phyloP scores from a whole-genome alignment of 1,140 invertebrate genomes.

The Sinella curviseta region DNA sequence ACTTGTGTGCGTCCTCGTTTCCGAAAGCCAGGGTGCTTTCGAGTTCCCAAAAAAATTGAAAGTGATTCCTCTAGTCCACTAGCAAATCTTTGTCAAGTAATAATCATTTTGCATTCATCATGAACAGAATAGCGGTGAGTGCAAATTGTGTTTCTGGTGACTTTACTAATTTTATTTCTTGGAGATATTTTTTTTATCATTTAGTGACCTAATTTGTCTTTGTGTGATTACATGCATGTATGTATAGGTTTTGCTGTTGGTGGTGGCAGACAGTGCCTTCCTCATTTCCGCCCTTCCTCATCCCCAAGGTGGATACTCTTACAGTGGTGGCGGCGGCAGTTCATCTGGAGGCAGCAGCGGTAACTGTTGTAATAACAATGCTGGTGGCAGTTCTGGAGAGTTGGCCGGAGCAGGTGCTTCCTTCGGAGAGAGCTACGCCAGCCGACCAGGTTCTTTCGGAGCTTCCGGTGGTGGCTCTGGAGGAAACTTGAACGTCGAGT shows the following conservation, averaged over 20 bases:
- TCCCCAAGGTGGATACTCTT: constrained; percentile 17
- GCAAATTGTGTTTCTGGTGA: too few species aligned
- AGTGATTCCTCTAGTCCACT: constrained; percentile 2
- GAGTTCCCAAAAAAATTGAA: neutral
- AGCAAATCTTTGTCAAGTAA: too few species aligned
- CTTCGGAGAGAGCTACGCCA: neutral
- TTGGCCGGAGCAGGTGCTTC: neutral
- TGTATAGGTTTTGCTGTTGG: neutral
- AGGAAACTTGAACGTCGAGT: constrained; percentile 28
- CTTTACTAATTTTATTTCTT: too few species aligned
- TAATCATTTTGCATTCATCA: neutral
- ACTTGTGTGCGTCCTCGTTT: neutral
- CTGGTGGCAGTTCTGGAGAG: neutral
- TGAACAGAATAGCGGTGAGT: constrained; percentile 6
- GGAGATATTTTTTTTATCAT: neutral
- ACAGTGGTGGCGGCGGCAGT: neutral
- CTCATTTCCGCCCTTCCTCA: neutral
- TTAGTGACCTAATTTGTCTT: neutral
- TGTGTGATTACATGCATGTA: too few species aligned
- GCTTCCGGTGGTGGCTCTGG: neutral
- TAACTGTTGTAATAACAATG: neutral
- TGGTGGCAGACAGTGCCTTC: neutral
- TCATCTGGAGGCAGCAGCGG: neutral
- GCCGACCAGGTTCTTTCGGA: neutral
- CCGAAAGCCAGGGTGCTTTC: constrained; percentile 19